Percentiles rank a stretch among this genome's conserved stretches.
These are phyloP conservation scores for Beris chalybata DNA, from an alignment of 2,888 invertebrate species.

Conservation along the genomic window DNA sequence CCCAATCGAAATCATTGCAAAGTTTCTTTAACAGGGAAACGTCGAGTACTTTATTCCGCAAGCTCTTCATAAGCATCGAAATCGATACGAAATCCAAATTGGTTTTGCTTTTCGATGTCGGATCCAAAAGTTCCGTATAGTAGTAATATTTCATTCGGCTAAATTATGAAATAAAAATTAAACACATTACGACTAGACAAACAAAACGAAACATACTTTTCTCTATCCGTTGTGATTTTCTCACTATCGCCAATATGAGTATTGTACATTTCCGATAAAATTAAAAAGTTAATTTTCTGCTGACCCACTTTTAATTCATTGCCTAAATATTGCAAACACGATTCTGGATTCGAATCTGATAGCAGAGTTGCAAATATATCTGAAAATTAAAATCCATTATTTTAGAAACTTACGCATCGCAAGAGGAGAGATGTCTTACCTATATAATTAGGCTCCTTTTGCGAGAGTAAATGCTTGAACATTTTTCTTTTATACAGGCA, in stretches of 20 bases:
- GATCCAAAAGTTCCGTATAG: slow-evolving; percentile 53
- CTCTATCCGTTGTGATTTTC: slow-evolving; percentile 45
- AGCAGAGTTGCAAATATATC: slow-evolving; percentile 51
- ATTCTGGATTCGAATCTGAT: slow-evolving; percentile 45
- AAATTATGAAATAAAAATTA: slow-evolving; percentile 8
- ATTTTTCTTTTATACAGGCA: slow-evolving; percentile 49
- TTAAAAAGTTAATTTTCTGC: slow-evolving; percentile 51
- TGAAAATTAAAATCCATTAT: slow-evolving; percentile 33
- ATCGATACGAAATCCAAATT: slow-evolving; percentile 52
- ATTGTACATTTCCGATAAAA: slow-evolving; percentile 53
- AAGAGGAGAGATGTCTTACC: slow-evolving; percentile 42
- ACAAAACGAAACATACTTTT: slow-evolving; percentile 43
- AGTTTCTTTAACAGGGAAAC: slow-evolving; percentile 51
- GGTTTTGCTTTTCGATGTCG: slow-evolving; percentile 49
- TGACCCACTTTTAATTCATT: slow-evolving; percentile 50
- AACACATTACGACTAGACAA: slow-evolving; percentile 15
- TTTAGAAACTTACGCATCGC: background rate
- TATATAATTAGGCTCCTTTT: slow-evolving; percentile 51
- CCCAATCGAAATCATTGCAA: slow-evolving; percentile 53
- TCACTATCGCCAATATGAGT: slow-evolving; percentile 46
- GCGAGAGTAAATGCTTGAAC: slow-evolving; percentile 49
- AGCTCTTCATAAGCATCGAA: slow-evolving; percentile 49
- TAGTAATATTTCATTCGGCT: slow-evolving; percentile 55
- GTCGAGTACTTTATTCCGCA: slow-evolving; percentile 51
- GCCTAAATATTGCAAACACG: slow-evolving; percentile 46